Conservation (phyloP, 2,888 invertebrate genomes). For the Pristionchus mayeri region DNA sequence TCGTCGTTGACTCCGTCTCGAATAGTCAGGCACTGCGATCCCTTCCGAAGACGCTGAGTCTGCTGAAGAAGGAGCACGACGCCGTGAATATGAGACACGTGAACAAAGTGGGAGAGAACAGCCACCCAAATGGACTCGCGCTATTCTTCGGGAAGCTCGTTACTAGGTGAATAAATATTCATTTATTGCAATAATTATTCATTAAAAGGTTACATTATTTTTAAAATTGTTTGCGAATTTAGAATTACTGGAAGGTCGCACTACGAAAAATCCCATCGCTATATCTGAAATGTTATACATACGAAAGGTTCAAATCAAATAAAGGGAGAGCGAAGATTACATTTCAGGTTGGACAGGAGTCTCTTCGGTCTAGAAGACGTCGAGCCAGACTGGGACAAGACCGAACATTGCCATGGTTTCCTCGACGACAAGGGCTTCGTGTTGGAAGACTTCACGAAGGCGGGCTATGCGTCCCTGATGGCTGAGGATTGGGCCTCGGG, state of each 20-base stretch:
- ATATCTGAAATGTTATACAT: no score
- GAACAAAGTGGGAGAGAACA: constrained; percentile 43
- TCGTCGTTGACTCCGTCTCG: constrained; percentile 21
- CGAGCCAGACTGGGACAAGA: neutral
- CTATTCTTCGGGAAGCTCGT: constrained; percentile 16
- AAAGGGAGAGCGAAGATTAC: no score
- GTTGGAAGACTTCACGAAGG: neutral
- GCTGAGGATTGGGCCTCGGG: constrained; percentile 68
- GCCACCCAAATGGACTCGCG: constrained; percentile 29
- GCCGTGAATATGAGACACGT: constrained; percentile 11
- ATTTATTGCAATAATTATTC: no score
- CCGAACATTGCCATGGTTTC: neutral
- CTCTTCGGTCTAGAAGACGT: neutral
- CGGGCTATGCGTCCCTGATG: constrained; percentile 52
- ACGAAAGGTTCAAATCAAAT: no score
- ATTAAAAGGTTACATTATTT: no score
- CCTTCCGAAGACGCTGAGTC: neutral
- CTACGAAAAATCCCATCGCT: no score
- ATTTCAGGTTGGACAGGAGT: neutral
- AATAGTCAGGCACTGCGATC: neutral
- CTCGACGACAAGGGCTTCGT: neutral
- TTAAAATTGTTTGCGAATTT: no score
- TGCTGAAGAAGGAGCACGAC: constrained; percentile 11
- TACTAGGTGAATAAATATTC: no score
- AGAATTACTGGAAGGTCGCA: no score